Base-by-base conservation (phyloP, 1,140 invertebrate species). In the Zaprionus ghesquierei region DNA sequence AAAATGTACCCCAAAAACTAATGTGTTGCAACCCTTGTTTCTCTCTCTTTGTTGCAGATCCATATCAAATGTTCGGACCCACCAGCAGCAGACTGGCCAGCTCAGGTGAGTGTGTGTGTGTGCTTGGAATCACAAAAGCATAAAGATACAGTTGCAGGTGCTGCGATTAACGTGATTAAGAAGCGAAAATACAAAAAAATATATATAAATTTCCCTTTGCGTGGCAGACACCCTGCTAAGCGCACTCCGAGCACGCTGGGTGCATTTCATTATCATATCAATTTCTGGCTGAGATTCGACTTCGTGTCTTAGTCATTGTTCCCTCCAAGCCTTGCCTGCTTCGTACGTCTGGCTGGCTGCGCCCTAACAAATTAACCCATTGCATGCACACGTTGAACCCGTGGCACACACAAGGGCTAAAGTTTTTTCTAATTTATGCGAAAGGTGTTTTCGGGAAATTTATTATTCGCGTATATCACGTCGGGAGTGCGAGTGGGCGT, bases 1-100 rank as follows among this genome's bases (percentile, higher is more conserved):
- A 13, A 29, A 56, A 38, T n/a, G 15, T 5, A 27, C 22, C 31
- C 5, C 22, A 33, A 58, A 62, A 75, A 78, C 80, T 84, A 75
- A 75, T 82, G 74, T 69, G 66, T 49, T 81, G 62, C 68, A 55
- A 81, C 66, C 66, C 64, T 29, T 55, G 50, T 58, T 54, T 49
- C 18, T n/a, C 25, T 54, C 4, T 18, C 46, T 59, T 72, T 77
- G 31, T 63, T 95, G 50, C 95, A 98, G 97, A 98, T 96, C 97
- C 97, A 90, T 98, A 98, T 94, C 97, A 98, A 94, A 97, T 98
- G 96, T 98, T 98, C 92, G 97, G 97, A 56, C 96, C 97, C 49
- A 98, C 97, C 50, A 98, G 97, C 93, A 98, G 97, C 94, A 95
- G 97, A 89, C 93, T 98, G 87, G 97, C 97, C 29, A 98, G 97